phyloP scores from a whole-genome alignment of 2,888 invertebrate genomes.

The Oscheius onirici region DNA sequence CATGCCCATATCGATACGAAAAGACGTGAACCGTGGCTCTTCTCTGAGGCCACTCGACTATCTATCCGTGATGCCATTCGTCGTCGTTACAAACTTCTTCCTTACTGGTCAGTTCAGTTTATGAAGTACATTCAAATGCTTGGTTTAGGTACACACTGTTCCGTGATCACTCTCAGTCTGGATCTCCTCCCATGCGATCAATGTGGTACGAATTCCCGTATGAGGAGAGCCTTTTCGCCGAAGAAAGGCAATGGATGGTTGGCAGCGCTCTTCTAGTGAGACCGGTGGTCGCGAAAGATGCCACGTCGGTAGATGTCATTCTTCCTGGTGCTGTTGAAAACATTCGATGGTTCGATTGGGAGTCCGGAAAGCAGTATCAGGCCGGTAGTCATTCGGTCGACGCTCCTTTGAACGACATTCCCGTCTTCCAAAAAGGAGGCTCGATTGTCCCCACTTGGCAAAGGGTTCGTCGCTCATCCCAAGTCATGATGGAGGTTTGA shows the following conservation, averaged over 20 bases:
- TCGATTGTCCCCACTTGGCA: conserved; percentile 89
- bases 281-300: conserved; percentile 85
- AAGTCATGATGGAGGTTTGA: conserved; percentile 78
- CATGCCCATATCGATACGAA: conserved; percentile 97
- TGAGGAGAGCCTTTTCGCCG: conserved; percentile 82
- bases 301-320: conserved; percentile 82
- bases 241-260: conserved; percentile 78
- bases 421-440: conserved; percentile 92
- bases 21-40: conserved; percentile 95
- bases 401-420: conserved; percentile 74
- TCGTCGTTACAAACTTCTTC: conserved; percentile 86
- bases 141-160: conserved; percentile 81
- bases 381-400: conserved; percentile 41
- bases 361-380: conserved; percentile 41
- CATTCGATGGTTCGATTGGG: conserved; percentile 54
- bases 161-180: conserved; percentile 85
- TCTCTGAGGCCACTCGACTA: conserved; percentile 76
- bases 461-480: conserved; percentile 81
- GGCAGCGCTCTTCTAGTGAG: conserved; percentile 85
- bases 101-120: conserved; percentile 78
- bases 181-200: conserved; percentile 89
- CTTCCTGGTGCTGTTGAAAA: conserved; percentile 80
- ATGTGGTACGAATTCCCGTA: conserved; percentile 88
- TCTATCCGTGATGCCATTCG: conserved; percentile 79
- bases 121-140: too few relatives aligned